Evolutionary conservation across 2,888 invertebrate genomes (phyloP).

Genomic region (Alsophila aescularia): DNA sequence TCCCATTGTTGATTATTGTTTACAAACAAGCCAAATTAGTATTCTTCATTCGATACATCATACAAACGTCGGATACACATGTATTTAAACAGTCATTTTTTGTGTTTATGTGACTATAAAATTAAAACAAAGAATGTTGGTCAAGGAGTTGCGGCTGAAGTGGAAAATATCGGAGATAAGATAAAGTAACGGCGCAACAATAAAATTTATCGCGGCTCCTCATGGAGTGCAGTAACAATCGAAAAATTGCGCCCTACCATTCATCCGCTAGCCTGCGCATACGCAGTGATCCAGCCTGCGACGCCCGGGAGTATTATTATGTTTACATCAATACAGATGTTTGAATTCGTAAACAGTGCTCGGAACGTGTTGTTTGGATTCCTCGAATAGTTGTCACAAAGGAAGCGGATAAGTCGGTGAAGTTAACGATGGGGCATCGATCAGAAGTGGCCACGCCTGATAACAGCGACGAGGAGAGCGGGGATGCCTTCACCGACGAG

Average conservation of each 20-base stretch:
- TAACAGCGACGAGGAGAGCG: constrained; percentile 74
- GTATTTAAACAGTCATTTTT: not conserved
- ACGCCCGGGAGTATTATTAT: constrained; percentile 42
- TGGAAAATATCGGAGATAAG: constrained; percentile 73
- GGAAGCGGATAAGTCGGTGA: constrained; percentile 43
- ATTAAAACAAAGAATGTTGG: constrained; percentile 62
- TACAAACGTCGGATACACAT: not conserved
- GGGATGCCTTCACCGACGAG: constrained; percentile 76
- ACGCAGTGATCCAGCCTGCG: constrained; percentile 45
- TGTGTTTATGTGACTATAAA: constrained; percentile 28
- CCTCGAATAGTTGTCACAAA: constrained; percentile 53
- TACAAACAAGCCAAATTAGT: constrained; percentile 7
- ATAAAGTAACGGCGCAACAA: constrained; percentile 57
- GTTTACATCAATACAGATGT: constrained; percentile 54
- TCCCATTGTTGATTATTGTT: constrained; percentile 9
- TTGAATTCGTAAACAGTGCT: constrained; percentile 61
- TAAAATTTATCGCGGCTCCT: constrained; percentile 59
- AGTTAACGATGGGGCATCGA: constrained; percentile 64
- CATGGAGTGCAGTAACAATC: constrained; percentile 55
- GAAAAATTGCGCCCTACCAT: constrained; percentile 67
- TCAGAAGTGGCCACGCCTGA: constrained; percentile 67
- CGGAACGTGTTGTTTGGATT: constrained; percentile 54
- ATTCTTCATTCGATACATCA: not conserved
- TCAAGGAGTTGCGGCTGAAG: constrained; percentile 60
- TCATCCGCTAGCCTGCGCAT: constrained; percentile 59